phyloP scores from a whole-genome alignment of 2,888 invertebrate genomes.

The Standfussiana lucernea region DNA sequence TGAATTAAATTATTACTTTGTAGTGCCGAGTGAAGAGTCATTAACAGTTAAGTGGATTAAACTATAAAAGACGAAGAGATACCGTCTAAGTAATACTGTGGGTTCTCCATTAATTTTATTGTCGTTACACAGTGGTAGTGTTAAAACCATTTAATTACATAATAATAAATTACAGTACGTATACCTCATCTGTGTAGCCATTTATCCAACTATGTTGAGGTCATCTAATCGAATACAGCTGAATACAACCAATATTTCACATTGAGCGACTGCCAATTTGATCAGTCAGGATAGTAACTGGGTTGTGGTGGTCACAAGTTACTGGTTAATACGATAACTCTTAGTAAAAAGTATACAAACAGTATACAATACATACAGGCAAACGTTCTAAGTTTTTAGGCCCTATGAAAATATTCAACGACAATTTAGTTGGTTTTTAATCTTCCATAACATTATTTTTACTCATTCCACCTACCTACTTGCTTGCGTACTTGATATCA shows the following conservation, averaged over 20 bases:
- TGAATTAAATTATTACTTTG: slow-evolving; percentile 55
- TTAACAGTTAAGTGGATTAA: slow-evolving; percentile 49
- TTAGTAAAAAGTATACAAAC: no score
- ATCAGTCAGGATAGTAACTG: neutral
- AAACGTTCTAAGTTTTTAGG: no score
- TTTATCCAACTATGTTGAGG: neutral
- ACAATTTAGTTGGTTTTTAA: no score
- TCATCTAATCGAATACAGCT: neutral
- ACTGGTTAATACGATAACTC: neutral
- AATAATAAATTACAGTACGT: no score
- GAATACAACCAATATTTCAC: neutral
- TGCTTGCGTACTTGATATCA: slow-evolving; percentile 11
- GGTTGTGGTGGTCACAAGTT: neutral
- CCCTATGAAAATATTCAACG: no score
- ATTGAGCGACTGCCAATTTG: neutral
- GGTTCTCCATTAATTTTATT: slow-evolving; percentile 19
- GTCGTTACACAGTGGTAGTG: neutral
- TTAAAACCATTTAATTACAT: neutral
- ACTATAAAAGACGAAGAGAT: slow-evolving; percentile 30
- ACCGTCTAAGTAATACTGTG: slow-evolving; percentile 16
- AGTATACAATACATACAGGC: neutral
- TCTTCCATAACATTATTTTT: neutral
- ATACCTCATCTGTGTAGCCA: neutral
- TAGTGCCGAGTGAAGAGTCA: slow-evolving; percentile 43
- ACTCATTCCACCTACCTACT: neutral